Evolutionary conservation across 2,113 vertebrate species (phyloP), one percentile per base, ranked within the genome.

Genomic region (Typhlomys cinereus): DNA sequence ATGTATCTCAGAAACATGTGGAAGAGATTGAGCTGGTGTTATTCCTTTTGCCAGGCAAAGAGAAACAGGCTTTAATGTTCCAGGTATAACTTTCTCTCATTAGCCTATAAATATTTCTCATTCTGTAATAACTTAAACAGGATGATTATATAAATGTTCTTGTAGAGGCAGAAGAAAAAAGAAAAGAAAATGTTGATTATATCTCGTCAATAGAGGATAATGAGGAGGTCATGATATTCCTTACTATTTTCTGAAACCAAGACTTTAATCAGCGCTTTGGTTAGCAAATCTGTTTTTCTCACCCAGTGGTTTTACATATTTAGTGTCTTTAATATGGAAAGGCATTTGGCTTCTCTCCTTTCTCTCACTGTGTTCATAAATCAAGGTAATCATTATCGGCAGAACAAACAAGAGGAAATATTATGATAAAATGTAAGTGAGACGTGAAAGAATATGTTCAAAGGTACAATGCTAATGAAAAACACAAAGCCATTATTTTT

Each of bases 361-460:
- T 84, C 88, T 97, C 96, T 96, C 71, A 69, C 95, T 98, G 93
- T 97, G 97, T 97, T 96, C 95, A 95, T 97, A 98, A 97, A 98
- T 98, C 97, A 97, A 97, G 96, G 97, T 97, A 97, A 98, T 97
- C 96, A 97, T 95, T 97, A 94, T 97, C 94, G 97, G 88, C 81
- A 98, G 94, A 97, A 96, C 91, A 97, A 98, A 98, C 46, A 95
- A 92, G 94, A 97, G 91, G 89, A 96, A 97, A 97, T 97, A 96
- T 97, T 97, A 94, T 97, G 92, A 94, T 96, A 96, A 96, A 97
- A 82, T 10, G 34, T 92, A 96, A 96, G 95, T 95, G 94, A 97
- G 93, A 95, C 61, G 74, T 96, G 86, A 95, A 95, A 88, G 87
- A 74, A 90, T 95, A 82, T 78, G 95, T 87, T 96, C 96, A 36